phyloP scores from a whole-genome alignment of 2,888 invertebrate genomes.

The Tanaodytes sp. region DNA sequence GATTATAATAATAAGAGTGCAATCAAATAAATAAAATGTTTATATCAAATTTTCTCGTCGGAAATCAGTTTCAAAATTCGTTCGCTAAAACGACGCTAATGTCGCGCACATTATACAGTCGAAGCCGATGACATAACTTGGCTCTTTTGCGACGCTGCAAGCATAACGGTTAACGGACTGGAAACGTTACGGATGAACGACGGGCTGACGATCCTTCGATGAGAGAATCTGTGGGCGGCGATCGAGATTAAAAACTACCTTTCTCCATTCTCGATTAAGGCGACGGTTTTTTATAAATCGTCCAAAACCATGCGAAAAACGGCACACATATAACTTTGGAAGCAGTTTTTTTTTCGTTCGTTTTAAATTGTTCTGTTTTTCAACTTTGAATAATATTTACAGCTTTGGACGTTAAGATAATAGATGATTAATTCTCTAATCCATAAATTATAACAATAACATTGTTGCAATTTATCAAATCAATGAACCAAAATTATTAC shows the following conservation, averaged over 20 bases:
- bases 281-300: conserved; percentile 21
- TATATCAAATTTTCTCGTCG: too few relatives aligned
- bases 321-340: too few relatives aligned
- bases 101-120: conserved; percentile 1
- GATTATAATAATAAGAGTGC: too few relatives aligned
- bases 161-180: conserved; percentile 59
- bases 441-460: too few relatives aligned
- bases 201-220: conserved; percentile 37
- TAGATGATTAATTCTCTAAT: too few relatives aligned
- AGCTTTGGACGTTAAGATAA: too few relatives aligned
- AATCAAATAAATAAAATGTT: too few relatives aligned
- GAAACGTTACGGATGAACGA: conserved; percentile 61
- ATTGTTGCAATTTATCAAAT: too few relatives aligned
- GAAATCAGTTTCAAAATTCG: too few relatives aligned
- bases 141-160: conserved; percentile 52
- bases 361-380: too few relatives aligned
- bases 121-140: conserved; percentile 46
- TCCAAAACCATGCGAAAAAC: not conserved
- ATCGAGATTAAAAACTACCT: conserved; percentile 48
- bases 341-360: not conserved
- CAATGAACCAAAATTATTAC: too few relatives aligned
- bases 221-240: conserved; percentile 43
- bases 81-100: not conserved
- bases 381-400: too few relatives aligned
- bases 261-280: conserved; percentile 24